A percentile compares a stretch with the other conserved stretches of the same genome.
These are phyloP conservation scores for Nothocercus julius DNA, from an alignment of 2,113 vertebrate genomes.

Conservation along the genomic window DNA sequence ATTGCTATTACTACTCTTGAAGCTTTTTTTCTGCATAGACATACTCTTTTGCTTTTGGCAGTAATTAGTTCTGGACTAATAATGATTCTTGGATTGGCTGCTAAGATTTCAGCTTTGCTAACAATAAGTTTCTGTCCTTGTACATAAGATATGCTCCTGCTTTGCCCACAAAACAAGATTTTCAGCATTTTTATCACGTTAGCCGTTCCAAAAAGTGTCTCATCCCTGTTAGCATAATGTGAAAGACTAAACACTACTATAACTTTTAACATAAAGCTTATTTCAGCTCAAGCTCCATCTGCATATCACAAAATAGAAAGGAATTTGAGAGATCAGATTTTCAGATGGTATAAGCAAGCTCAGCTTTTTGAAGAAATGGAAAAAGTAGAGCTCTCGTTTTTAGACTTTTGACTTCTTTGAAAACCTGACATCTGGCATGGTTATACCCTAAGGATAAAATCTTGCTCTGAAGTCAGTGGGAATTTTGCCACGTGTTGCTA, in stretches of 20 bases:
- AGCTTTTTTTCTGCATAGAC: neutral
- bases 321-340: neutral
- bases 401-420: rapidly evolving
- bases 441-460: neutral
- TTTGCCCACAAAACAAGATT: neutral
- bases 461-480: neutral
- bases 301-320: neutral
- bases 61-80: neutral
- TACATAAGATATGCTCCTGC: neutral
- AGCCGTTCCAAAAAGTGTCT: neutral
- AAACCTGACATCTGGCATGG: neutral
- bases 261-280: neutral
- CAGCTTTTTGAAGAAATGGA: neutral
- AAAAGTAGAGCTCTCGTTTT: neutral
- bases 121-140: neutral
- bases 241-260: neutral
- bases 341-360: neutral
- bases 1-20: neutral
- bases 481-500: neutral
- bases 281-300: neutral
- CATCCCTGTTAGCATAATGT: neutral
- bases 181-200: neutral
- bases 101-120: neutral
- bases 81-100: neutral
- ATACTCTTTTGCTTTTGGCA: neutral